phyloP scores from a whole-genome alignment of 2,797 vertebrate species.

The Buceros bicornis region DNA sequence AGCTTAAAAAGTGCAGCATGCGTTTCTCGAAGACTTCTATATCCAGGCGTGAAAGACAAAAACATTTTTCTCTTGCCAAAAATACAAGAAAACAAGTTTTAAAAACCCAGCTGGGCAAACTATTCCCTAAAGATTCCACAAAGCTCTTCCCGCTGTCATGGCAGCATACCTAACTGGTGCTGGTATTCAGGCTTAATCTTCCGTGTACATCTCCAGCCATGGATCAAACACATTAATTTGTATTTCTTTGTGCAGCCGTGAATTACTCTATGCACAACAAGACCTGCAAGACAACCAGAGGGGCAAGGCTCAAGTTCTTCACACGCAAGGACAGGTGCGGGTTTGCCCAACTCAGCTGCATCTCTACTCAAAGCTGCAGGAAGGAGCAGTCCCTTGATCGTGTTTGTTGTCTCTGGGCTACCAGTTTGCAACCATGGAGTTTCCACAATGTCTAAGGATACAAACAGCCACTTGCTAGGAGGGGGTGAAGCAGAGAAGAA shows the following conservation, averaged over 20 bases:
- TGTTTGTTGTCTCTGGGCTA: neutral
- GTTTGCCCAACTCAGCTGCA: neutral
- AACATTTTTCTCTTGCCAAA: neutral
- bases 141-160: neutral
- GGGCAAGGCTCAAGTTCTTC: neutral
- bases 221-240: neutral
- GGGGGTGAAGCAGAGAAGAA: neutral
- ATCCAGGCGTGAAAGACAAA: neutral
- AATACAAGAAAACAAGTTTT: neutral
- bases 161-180: neutral
- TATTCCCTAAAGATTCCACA: neutral
- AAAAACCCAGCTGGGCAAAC: neutral
- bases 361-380: neutral
- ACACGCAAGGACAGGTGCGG: neutral
- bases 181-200: neutral
- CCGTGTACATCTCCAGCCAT: neutral
- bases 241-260: neutral
- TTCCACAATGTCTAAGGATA: neutral
- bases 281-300: neutral
- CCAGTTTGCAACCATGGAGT: neutral
- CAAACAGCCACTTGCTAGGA: neutral
- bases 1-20: neutral
- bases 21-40: constrained; percentile 30
- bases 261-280: neutral
- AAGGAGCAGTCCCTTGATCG: neutral